A percentile compares a stretch with the other conserved stretches of the same genome.
Evolutionary conservation across 1,140 invertebrate genomes (phyloP).

Genomic region (Bradysia coprophila): DNA sequence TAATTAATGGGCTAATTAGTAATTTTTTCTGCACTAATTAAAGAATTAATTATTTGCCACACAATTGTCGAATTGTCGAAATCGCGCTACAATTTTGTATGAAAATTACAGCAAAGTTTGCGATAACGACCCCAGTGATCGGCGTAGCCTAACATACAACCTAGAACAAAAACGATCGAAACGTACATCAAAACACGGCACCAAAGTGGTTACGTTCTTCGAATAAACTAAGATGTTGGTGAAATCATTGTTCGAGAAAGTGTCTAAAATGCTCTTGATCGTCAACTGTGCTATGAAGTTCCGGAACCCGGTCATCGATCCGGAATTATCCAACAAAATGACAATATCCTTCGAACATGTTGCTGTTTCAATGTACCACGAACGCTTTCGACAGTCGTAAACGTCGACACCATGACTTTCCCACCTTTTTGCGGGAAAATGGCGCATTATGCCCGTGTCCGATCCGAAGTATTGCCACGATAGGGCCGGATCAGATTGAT

Average conservation of each 20-base stretch:
- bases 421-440: slow-evolving; percentile 45
- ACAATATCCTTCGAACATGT: slow-evolving; percentile 95
- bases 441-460: slow-evolving; percentile 73
- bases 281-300: slow-evolving; percentile 47
- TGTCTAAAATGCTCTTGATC: slow-evolving; percentile 74
- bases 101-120: too few relatives aligned
- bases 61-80: too few relatives aligned
- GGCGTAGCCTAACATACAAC: too few relatives aligned
- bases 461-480: slow-evolving; percentile 96
- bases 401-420: slow-evolving; percentile 37
- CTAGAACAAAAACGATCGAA: not conserved
- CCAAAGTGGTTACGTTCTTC: slow-evolving; percentile 39
- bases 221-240: slow-evolving; percentile 79
- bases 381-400: slow-evolving; percentile 71
- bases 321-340: slow-evolving; percentile 85
- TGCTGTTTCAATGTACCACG: slow-evolving; percentile 94
- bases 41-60: not conserved
- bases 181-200: slow-evolving; percentile 61
- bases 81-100: too few relatives aligned
- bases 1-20: too few relatives aligned
- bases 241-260: slow-evolving; percentile 95
- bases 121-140: too few relatives aligned
- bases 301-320: slow-evolving; percentile 88
- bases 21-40: too few relatives aligned
- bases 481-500: slow-evolving; percentile 66